Conservation (phyloP, 1,140 invertebrate genomes). For the Ceratina japonica region DNA sequence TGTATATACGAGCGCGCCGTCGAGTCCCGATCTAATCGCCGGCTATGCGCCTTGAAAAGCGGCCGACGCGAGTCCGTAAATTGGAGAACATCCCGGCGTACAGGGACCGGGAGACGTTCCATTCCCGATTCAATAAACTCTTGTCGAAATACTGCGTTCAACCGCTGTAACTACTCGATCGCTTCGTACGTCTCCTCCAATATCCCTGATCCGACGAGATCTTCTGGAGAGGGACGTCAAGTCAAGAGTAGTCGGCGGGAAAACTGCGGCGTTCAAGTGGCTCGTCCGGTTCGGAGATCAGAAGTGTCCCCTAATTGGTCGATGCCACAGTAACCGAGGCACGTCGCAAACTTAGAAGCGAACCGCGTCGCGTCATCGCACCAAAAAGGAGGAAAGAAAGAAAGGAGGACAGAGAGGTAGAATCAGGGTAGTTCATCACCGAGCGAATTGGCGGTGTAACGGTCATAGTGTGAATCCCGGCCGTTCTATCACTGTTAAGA, state of each 20-base stretch:
- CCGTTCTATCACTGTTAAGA: constrained; percentile 70
- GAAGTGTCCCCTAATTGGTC: constrained; percentile 54
- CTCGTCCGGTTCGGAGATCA: not conserved
- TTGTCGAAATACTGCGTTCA: not conserved
- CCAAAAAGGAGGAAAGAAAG: constrained; percentile 22
- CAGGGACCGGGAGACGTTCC: not conserved
- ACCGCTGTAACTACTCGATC: not conserved
- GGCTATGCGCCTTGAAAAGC: constrained; percentile 35
- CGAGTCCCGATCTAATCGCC: constrained; percentile 33
- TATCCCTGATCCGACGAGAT: not conserved
- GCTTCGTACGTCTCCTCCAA: not conserved
- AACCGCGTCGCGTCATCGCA: constrained; percentile 1
- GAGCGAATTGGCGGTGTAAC: constrained; percentile 69
- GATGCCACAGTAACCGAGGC: constrained; percentile 18
- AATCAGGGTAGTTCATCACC: constrained; percentile 67
- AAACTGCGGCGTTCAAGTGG: not conserved
- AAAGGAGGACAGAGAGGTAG: constrained; percentile 12
- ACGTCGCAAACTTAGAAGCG: constrained; percentile 18
- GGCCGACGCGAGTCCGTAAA: constrained; percentile 6
- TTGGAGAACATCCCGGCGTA: constrained; percentile 6
- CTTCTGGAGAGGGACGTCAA: not conserved
- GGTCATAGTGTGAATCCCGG: constrained; percentile 70
- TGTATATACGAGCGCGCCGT: constrained; percentile 12
- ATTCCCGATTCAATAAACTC: constrained; percentile 4
- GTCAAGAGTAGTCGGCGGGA: not conserved